phyloP scores from a whole-genome alignment of 2,797 vertebrate species.

The Typhlichthys subterraneus region DNA sequence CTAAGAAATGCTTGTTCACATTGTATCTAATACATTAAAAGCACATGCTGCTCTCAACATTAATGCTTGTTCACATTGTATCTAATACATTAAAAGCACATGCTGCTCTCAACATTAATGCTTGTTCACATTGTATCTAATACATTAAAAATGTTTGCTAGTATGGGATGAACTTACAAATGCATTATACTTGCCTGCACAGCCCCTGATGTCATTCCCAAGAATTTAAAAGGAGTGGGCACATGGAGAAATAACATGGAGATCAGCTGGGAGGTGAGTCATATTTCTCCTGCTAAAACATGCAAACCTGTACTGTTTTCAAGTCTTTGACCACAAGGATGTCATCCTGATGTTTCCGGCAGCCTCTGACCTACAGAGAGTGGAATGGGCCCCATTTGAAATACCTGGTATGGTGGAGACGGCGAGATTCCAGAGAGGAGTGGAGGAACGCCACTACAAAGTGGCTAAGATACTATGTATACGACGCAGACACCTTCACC shows the following conservation, averaged over 20 bases:
- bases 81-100: not conserved
- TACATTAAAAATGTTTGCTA: not conserved
- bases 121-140: not conserved
- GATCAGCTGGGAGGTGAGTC: constrained; percentile 94
- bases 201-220: constrained; percentile 94
- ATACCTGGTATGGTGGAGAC: constrained; percentile 92
- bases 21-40: not conserved
- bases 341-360: constrained; percentile 7
- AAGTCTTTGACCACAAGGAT: not conserved
- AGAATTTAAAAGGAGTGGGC: constrained; percentile 88
- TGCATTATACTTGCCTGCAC: constrained; percentile 41
- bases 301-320: not conserved
- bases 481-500: constrained; percentile 92
- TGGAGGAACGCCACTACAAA: constrained; percentile 93
- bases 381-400: constrained; percentile 92
- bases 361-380: constrained; percentile 84
- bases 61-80: not conserved
- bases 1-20: not conserved
- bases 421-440: constrained; percentile 86
- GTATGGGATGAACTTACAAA: not conserved
- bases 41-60: too few relatives aligned
- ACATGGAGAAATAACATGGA: constrained; percentile 97
- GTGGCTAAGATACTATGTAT: constrained; percentile 85
- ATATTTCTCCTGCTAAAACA: not conserved
- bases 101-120: too few relatives aligned